phyloP scores from a whole-genome alignment of 2,797 vertebrate genomes.

The Anguilla pacifica region DNA sequence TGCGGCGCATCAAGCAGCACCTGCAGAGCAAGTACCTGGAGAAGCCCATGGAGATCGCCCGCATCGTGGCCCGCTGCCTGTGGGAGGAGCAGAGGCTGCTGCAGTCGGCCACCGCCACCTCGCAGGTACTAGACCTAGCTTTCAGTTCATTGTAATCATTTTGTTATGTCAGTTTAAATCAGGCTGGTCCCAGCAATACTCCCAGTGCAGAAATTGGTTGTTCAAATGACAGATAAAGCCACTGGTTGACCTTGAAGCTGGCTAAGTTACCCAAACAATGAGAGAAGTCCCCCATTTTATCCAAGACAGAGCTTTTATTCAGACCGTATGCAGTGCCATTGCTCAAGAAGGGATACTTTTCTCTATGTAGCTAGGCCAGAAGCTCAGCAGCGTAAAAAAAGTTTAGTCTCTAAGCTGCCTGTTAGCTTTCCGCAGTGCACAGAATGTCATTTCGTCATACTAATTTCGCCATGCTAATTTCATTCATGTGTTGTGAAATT shows the following conservation, averaged over 20 bases:
- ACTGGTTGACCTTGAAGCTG: neutral
- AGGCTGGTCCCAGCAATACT: neutral
- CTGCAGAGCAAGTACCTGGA: slow-evolving; percentile 97
- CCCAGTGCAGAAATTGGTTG: neutral
- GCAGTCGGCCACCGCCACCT: slow-evolving; percentile 88
- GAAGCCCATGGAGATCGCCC: slow-evolving; percentile 97
- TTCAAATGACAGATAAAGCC: neutral
- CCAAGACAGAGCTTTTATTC: neutral
- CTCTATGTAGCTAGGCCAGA: neutral
- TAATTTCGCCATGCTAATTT: neutral
- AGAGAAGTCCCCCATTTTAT: neutral
- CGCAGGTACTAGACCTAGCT: slow-evolving; percentile 76
- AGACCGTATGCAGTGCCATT: neutral
- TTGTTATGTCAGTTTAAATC: neutral
- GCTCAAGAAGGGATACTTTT: neutral
- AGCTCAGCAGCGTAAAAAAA: neutral
- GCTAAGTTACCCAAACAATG: neutral
- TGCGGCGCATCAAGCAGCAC: slow-evolving; percentile 96
- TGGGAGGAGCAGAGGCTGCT: slow-evolving; percentile 95
- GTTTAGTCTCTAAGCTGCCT: neutral
- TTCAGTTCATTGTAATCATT: neutral
- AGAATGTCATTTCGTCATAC: neutral
- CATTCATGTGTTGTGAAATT: neutral
- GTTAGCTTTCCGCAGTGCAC: neutral
- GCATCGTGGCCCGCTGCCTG: slow-evolving; percentile 93